A percentile compares a stretch with the other conserved stretches of the same genome.
These are phyloP conservation scores for Nannoperca australis DNA, from an alignment of 2,797 vertebrate genomes.

Conservation along the genomic window DNA sequence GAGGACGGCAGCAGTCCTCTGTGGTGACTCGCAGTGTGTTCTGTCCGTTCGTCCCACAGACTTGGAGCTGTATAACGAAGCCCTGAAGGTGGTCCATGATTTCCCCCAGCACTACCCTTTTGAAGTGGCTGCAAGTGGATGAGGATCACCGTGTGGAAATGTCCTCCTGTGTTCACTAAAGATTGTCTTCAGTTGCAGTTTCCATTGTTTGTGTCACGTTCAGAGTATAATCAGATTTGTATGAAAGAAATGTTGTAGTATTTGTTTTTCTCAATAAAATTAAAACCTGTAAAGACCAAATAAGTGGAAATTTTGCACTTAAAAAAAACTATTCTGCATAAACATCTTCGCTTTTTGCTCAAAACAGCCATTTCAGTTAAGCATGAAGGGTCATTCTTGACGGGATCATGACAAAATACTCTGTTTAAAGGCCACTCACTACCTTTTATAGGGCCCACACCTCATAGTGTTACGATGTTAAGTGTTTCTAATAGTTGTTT, in stretches of 20 bases:
- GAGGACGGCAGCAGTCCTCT: neutral
- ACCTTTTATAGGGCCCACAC: no score
- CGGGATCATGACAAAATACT: neutral
- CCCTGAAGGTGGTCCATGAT: conserved; percentile 92
- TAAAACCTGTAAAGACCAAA: neutral
- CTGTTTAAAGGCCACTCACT: no score
- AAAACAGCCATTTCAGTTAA: neutral
- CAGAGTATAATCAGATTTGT: conserved; percentile 12
- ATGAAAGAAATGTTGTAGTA: conserved; percentile 6
- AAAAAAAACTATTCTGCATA: neutral
- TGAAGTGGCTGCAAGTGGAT: conserved; percentile 79
- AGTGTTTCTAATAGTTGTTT: neutral
- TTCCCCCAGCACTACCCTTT: conserved; percentile 92
- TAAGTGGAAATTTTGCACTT: no score
- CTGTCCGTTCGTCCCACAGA: conserved; percentile 80
- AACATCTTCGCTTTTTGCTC: neutral
- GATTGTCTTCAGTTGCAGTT: neutral
- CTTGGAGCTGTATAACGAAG: conserved; percentile 93
- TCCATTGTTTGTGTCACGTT: neutral
- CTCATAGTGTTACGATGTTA: neutral
- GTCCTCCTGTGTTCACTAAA: neutral
- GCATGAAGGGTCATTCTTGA: neutral
- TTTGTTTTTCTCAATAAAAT: conserved; percentile 43
- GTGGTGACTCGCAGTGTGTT: neutral
- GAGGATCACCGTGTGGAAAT: conserved; percentile 21